Evolutionary conservation across 2,797 vertebrate species (phyloP).

Genomic region (Poecilia wingei): DNA sequence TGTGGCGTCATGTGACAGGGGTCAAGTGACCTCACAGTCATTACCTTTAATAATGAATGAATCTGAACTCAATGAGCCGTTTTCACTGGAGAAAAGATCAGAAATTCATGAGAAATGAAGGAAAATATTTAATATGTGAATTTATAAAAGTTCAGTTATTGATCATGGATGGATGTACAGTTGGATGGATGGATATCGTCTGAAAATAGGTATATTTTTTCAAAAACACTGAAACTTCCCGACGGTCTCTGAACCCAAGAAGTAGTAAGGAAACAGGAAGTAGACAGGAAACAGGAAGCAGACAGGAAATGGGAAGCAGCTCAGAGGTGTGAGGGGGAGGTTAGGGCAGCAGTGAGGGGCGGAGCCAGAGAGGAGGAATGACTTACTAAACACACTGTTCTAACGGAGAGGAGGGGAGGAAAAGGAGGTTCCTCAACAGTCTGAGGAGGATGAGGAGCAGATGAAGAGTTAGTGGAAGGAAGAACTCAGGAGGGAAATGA

Average conservation of each 20-base stretch:
- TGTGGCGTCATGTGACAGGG: background rate
- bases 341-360: conserved; percentile 22
- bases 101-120: background rate
- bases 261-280: too few relatives aligned
- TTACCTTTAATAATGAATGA: background rate
- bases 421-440: conserved; percentile 17
- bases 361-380: conserved; percentile 51
- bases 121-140: background rate
- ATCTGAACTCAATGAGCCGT: background rate
- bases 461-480: background rate
- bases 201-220: background rate
- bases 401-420: conserved; percentile 70
- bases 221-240: too few relatives aligned
- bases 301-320: background rate
- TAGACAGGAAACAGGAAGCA: too few relatives aligned
- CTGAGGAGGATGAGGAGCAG: background rate
- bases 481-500: background rate
- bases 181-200: background rate
- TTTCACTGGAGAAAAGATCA: background rate
- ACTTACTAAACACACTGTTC: conserved; percentile 92
- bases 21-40: background rate
- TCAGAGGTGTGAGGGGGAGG: background rate
- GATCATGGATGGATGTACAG: too few relatives aligned
- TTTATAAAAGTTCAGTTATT: too few relatives aligned
- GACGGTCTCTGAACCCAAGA: too few relatives aligned